Evolutionary conservation across 2,888 invertebrate genomes (phyloP), one percentile per base, ranked within the genome.

Genomic region (Digitonthophagus gazella): DNA sequence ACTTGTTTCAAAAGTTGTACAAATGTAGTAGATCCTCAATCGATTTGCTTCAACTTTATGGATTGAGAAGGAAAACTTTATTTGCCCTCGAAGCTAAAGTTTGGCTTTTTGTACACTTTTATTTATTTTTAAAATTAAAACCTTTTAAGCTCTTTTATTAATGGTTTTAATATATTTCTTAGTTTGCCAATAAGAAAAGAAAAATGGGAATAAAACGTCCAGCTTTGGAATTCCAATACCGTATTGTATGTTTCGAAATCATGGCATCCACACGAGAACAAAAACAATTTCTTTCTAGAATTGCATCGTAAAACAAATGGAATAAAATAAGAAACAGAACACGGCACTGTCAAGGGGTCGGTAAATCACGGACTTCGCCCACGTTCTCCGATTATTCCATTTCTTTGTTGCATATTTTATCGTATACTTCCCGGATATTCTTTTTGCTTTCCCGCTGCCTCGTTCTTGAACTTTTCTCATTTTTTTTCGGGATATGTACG

Each of bases 381-480:
- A 58, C 8, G n/a, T 18, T 5, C 16, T 18, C 15, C 58, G 15
- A 18, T 15, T 58, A 58, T 58, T 58, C 15, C 58, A 58, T 58
- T 58, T 58, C 58, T 58, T 58, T 15, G 16, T 58, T 58, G 58
- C 15, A 58, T 58, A 58, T 58, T 58, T 58, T 58, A 58, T 58
- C 15, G 58, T 15, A 15, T 58, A 58, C 18, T 18, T 18, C 58
- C 28, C 28, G 28, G 28, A 44, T 44, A 8, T 44, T 6, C 28
- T 44, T 44, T 44, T 44, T 44, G 28, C 28, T 44, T 44, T 11
- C 3, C 8, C 28, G 2, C 28, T 11, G 28, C 11, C 11, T 44
- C 11, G 28, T 44, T 44, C 28, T 11, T 2, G 8, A 44, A 44
- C 28, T 44, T 44, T 44, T 44, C 28, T 44, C 28, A 44, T 44